Evolutionary conservation across 1,140 invertebrate genomes (phyloP).

Genomic region (Diprion similis): DNA sequence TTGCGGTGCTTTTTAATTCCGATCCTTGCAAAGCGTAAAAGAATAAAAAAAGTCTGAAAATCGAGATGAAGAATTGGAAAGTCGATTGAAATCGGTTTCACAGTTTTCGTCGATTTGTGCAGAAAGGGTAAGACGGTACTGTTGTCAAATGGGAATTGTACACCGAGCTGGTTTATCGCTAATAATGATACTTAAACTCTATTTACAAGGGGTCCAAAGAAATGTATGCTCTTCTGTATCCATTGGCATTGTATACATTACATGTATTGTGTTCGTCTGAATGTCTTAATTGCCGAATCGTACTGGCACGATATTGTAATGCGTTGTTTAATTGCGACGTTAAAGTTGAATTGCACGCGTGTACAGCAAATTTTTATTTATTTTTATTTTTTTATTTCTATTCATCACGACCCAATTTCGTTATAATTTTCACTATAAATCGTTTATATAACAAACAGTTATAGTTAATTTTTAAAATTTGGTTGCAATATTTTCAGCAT

Average conservation of each 20-base stretch:
- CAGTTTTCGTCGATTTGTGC: too few species aligned
- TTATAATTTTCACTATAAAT: too few species aligned
- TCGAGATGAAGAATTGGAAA: neutral
- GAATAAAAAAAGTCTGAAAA: neutral
- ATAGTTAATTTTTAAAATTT: too few species aligned
- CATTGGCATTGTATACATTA: conserved; percentile 2
- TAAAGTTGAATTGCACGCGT: neutral
- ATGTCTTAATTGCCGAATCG: neutral
- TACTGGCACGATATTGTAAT: neutral
- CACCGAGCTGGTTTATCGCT: neutral
- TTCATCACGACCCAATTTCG: too few species aligned
- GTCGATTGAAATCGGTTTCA: too few species aligned
- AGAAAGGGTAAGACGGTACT: too few species aligned
- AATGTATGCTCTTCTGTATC: conserved; percentile 7
- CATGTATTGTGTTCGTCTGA: neutral
- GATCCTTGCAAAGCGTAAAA: neutral
- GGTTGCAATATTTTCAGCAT: too few species aligned
- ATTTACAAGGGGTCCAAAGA: conserved; percentile 4
- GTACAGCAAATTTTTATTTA: too few species aligned
- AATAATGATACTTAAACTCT: conserved; percentile 1
- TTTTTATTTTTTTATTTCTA: too few species aligned
- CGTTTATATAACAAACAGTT: too few species aligned
- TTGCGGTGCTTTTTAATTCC: too few species aligned
- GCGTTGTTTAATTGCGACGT: neutral
- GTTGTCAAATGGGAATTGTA: too few species aligned